These are phyloP conservation scores for Hirtodrosophila duncani DNA, from an alignment of 2,888 invertebrate species.

Conservation along the genomic window DNA sequence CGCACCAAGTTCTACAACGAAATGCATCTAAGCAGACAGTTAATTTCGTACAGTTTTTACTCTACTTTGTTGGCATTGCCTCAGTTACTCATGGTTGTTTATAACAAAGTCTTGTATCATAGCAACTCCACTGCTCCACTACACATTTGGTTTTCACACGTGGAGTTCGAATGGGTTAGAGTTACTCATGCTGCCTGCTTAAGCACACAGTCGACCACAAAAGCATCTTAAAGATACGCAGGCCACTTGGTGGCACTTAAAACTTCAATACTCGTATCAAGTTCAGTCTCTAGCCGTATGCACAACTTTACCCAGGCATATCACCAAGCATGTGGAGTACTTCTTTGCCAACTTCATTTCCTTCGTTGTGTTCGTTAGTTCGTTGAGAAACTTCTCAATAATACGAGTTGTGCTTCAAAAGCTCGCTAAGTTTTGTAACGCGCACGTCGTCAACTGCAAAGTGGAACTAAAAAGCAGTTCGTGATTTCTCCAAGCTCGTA, in stretches of 20 bases:
- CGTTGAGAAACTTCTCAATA: conserved; percentile 4
- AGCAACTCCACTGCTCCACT: too few species aligned
- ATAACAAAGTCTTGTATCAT: too few species aligned
- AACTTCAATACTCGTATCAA: conserved; percentile 17
- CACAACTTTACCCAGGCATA: conserved; percentile 69
- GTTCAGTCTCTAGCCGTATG: conserved; percentile 14
- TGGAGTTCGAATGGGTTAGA: too few species aligned
- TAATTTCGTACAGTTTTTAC: too few species aligned
- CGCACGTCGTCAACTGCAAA: conserved; percentile 53
- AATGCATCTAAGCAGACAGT: too few species aligned
- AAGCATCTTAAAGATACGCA: conserved; percentile 7
- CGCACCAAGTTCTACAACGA: too few species aligned
- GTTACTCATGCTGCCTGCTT: too few species aligned
- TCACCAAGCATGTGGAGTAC: conserved; percentile 67
- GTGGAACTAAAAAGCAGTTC: conserved; percentile 50
- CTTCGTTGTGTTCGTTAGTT: conserved; percentile 27
- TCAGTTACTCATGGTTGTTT: conserved; percentile 31
- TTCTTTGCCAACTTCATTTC: conserved; percentile 70
- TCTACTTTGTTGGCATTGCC: too few species aligned
- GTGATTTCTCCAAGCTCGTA: conserved; percentile 27
- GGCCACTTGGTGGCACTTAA: conserved; percentile 11
- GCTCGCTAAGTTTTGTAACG: conserved; percentile 25
- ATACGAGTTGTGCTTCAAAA: neutral
- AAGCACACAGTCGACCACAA: neutral
- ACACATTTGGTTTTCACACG: too few species aligned